phyloP scores from a whole-genome alignment of 2,113 vertebrate species.

The Labeo catla region DNA sequence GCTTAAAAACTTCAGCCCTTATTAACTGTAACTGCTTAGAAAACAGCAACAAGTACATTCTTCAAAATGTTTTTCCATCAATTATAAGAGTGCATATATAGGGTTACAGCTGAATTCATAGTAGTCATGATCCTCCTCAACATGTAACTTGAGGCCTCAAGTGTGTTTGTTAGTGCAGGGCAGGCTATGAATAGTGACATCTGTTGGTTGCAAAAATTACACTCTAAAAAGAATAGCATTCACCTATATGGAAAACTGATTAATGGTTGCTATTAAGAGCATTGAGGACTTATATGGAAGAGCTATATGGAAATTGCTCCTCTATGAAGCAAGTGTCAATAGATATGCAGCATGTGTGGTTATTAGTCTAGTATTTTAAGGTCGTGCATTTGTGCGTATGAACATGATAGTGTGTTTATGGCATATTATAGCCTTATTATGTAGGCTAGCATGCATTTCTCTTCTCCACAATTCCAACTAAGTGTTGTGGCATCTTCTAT shows the following conservation, averaged over 20 bases:
- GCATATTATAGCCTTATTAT: neutral
- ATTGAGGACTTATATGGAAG: neutral
- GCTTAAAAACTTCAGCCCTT: neutral
- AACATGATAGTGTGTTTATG: neutral
- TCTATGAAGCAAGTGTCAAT: constrained; percentile 16
- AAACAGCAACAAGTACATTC: neutral
- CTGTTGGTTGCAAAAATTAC: constrained; percentile 45
- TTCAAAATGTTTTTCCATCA: neutral
- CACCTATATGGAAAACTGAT: neutral
- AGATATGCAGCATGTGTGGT: neutral
- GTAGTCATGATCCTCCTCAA: neutral
- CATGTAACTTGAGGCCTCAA: constrained; percentile 29
- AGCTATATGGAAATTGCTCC: neutral
- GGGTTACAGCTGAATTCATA: constrained; percentile 3
- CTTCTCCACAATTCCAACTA: neutral
- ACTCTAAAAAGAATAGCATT: neutral
- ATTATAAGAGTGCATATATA: neutral
- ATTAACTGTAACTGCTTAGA: neutral
- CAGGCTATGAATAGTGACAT: constrained; percentile 29
- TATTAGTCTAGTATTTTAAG: neutral
- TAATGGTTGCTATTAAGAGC: neutral
- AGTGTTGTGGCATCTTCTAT: neutral
- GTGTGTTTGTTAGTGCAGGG: constrained; percentile 19
- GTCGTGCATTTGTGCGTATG: neutral
- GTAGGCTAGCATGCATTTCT: neutral